Conservation (phyloP, 2,888 invertebrate genomes). For the Acronicta aceris region DNA sequence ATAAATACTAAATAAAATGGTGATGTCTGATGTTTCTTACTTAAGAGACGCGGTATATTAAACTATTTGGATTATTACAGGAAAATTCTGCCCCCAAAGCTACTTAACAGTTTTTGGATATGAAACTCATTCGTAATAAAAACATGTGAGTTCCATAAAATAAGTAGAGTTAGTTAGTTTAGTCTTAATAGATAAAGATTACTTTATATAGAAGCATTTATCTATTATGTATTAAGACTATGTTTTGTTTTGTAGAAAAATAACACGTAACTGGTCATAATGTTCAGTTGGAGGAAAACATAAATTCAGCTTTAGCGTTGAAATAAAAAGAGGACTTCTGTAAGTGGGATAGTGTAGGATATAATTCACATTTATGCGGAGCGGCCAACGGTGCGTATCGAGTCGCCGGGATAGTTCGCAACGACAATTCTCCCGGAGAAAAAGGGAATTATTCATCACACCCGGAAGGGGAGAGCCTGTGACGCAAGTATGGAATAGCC, state of each 20-base stretch:
- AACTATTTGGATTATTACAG: no score
- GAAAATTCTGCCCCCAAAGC: no score
- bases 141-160: no score
- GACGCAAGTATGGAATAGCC: conserved; percentile 88
- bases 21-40: no score
- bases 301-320: conserved; percentile 82
- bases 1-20: no score
- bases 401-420: conserved; percentile 86
- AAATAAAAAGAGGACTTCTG: conserved; percentile 84
- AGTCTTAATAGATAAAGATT: no score
- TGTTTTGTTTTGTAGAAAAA: conserved; percentile 60
- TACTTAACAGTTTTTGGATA: no score
- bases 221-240: conserved; percentile 44
- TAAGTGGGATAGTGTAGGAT: conserved; percentile 85
- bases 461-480: conserved; percentile 89
- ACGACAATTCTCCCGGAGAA: conserved; percentile 87
- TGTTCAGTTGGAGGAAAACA: conserved; percentile 76
- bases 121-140: no score
- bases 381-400: conserved; percentile 86
- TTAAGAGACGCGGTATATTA: no score
- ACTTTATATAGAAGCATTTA: no score
- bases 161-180: no score
- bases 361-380: conserved; percentile 88
- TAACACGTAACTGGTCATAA: conserved; percentile 72
- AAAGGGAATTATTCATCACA: conserved; percentile 89